Base-by-base conservation (phyloP, 2,888 invertebrate genomes). In the Nemotelus nigrinus region DNA sequence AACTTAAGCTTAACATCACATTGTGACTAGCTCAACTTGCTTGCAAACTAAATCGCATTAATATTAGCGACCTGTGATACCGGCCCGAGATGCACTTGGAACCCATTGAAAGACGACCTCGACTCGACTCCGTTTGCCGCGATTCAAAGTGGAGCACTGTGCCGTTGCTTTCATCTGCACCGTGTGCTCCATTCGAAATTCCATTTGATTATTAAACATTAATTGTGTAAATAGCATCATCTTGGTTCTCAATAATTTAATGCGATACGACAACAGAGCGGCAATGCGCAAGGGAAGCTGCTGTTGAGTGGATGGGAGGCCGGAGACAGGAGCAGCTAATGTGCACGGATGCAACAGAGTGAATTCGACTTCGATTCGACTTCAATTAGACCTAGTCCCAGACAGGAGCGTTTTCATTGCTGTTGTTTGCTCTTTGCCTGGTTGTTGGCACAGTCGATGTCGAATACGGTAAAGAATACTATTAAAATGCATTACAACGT, bases 401-500 rank as follows among this genome's bases (percentile, higher is more conserved):
- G 41, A 43, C 8, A 4, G 63, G 43, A 65, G n/a, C 65, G 10
- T 47, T 5, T 65, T 7, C 65, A 5, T 3, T 45, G 45, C n/a
- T 4, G n/a, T 44, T 65, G 65, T n/a, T 47, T 63, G 55, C 41
- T 6, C 25, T 25, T 25, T 25, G 25, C 25, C 10, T 57, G 41
- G 43, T 57, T 71, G 71, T 47, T 10, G 67, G 58, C 53, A 53
- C 63, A 65, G 8, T 8, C n/a, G 41, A 7, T 47, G 65, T 71
- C 71, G 53, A 53, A 55, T 44, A 44, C 5, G 55, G 44, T 39
- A 43, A 64, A 65, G 44, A 76, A 76, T 76, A 55, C 76, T 63
- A 71, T 78, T 76, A 76, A 65, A 76, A 78, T 78, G 72, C 71
- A 78, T 76, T 76, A 78, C 39, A 70, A 70, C 71, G 67, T 75